Base-by-base conservation (phyloP, 2,888 invertebrate genomes). In the Ormyrus thymus region DNA sequence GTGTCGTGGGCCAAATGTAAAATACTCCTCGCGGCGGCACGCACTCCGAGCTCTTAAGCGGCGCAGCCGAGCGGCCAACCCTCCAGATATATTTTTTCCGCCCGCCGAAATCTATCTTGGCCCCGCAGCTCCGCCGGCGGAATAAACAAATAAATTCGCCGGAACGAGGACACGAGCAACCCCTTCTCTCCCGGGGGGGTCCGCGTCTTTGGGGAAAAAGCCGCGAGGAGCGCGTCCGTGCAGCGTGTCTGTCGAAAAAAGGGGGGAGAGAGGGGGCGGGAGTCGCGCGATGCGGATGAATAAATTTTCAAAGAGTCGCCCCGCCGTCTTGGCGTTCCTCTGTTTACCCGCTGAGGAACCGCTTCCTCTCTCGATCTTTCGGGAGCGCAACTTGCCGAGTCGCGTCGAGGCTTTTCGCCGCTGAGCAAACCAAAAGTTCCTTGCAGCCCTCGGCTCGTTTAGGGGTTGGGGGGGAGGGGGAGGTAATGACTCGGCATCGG, bases 81-180 rank as follows among this genome's bases (percentile, higher is more conserved):
- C 45, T 11, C 8, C 48, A 10, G 51, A 55, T 55, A 50, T 68
- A 69, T 77, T 71, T 78, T 78, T 77, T 71, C 66, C 70, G 43
- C 58, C 71, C 55, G 43, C 29, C 29, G 10, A 59, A 15, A 58
- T 71, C 76, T 55, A 65, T 65, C 53, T 48, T 48, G 50, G 13
- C 13, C 48, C 9, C 9, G 70, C 29, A 43, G 7, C 15, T 51
- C 55, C 45, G 9, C 68, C 43, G 61, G 15, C n/a, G 66, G 66
- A 55, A 78, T 69, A 78, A 78, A 78, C 78, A 78, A 73, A 78
- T 78, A 78, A 78, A 78, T 78, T 66, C 55, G 50, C 9, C 50
- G 29, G 29, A 29, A 29, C 29, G 29, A 29, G 29, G 29, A 29
- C 29, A 29, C 29, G 29, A 29, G 2, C 45, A 51, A n/a, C 48